Base-by-base conservation (phyloP, 1,140 invertebrate genomes). In the Trissolcus basalis region DNA sequence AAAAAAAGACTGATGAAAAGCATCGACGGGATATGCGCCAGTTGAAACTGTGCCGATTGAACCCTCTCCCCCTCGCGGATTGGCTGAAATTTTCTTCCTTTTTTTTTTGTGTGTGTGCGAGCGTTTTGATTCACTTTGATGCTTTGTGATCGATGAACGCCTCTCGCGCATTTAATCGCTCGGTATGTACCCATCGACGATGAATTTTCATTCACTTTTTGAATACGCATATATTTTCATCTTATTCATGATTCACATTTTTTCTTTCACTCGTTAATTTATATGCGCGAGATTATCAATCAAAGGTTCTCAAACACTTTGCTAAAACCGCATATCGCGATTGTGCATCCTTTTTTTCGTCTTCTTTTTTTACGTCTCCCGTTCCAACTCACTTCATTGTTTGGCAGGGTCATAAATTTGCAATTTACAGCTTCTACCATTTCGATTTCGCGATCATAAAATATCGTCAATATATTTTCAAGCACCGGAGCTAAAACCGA, bases 161-260 rank as follows among this genome's bases (percentile, higher is more conserved):
- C 9, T 53, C 35, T 60, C 56, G 15, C 43, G 19, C 44, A 12
- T 55, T 70, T 61, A 61, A 55, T 61, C 43, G 19, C 11, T 7
- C 45, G 13, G 41, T 65, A 6, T 48, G 47, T 53, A 50, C 19
- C n/a, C 19, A 27, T 27, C 19, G 19, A 27, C 19, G 19, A 27
- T 27, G 19, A 27, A 27, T 27, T 39, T 56, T 43, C 45, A 56
- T 49, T 64, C 13, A 32, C 36, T 11, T 39, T 39, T 39, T 39
- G 36, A 39, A 9, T 3, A 27, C 19, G 19, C 19, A 27, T 27
- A 27, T 6, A 39, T n/a, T 39, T 39, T n/a, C 9, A 8, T n/a
- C 36, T 39, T 39, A 39, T 39, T 39, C 36, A 39, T 6, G 19
- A 27, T 27, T 27, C 19, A n/a, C 6, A 27, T 27, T 1, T 27